Conservation (phyloP, 2,113 vertebrate genomes). For the Dromaius novaehollandiae region DNA sequence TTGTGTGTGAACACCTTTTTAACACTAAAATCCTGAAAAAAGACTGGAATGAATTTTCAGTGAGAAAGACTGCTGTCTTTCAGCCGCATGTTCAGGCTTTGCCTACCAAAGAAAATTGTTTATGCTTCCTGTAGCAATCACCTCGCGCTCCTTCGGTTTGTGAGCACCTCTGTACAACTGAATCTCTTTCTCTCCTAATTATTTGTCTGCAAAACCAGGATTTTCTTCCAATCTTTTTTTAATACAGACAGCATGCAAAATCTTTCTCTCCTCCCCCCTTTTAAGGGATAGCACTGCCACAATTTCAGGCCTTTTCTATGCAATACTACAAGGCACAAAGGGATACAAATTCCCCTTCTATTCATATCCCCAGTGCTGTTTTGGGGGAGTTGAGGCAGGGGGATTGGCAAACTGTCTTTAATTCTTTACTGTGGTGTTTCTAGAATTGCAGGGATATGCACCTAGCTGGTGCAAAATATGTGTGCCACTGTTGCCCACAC, state of each 20-base stretch:
- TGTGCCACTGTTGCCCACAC: background rate
- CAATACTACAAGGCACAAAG: background rate
- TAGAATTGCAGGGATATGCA: background rate
- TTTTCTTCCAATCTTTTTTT: background rate
- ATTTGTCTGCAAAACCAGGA: background rate
- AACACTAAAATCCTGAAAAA: background rate
- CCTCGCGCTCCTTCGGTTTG: background rate
- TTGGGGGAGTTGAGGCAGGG: background rate
- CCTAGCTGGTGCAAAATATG: background rate
- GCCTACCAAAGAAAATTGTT: background rate
- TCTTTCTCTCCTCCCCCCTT: accelerated
- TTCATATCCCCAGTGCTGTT: background rate
- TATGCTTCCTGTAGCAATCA: accelerated
- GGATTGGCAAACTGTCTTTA: background rate
- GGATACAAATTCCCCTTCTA: background rate
- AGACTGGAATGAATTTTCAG: background rate
- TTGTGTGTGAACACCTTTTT: background rate
- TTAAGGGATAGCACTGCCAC: background rate
- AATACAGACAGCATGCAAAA: background rate
- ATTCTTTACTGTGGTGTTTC: background rate
- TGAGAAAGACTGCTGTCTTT: background rate
- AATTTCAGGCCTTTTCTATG: background rate
- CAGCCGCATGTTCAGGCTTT: background rate
- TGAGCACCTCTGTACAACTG: background rate
- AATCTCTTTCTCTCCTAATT: background rate